Conservation (phyloP, 2,113 vertebrate species). For the Syngnathus scovelli region DNA sequence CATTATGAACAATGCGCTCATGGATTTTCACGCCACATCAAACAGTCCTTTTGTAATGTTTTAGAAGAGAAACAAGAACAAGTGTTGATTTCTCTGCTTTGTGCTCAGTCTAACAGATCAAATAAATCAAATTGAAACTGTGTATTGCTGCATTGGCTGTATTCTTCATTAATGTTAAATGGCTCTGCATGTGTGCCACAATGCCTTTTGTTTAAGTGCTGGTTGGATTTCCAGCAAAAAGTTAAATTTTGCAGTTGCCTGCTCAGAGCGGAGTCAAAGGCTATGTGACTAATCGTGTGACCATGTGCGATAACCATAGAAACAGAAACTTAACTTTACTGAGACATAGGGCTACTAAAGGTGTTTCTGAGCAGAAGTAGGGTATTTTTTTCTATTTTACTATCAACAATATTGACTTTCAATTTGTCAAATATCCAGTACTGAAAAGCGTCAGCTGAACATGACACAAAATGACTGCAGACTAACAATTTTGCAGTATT, state of each 20-base stretch:
- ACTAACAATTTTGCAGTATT: background rate
- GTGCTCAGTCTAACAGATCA: constrained; percentile 55
- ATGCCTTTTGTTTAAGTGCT: background rate
- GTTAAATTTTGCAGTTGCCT: background rate
- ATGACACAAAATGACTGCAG: too few relatives aligned
- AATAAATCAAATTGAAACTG: constrained; percentile 54
- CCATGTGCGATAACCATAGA: too few relatives aligned
- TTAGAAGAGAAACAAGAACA: constrained; percentile 31
- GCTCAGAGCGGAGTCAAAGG: background rate
- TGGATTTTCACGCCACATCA: constrained; percentile 27
- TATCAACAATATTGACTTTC: too few relatives aligned
- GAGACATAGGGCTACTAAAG: background rate
- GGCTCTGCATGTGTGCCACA: background rate
- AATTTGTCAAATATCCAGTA: too few relatives aligned
- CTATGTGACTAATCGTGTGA: background rate
- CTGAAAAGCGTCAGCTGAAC: too few relatives aligned
- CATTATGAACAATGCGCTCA: constrained; percentile 41
- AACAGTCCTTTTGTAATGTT: constrained; percentile 47
- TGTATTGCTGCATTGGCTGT: constrained; percentile 3
- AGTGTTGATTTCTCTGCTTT: constrained; percentile 56
- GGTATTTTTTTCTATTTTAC: too few relatives aligned
- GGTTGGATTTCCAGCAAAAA: background rate
- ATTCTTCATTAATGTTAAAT: constrained; percentile 12
- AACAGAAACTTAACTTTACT: background rate
- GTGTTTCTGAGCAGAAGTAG: background rate